phyloP scores from a whole-genome alignment of 1,140 invertebrate genomes.

The Hormaphis cornu region DNA sequence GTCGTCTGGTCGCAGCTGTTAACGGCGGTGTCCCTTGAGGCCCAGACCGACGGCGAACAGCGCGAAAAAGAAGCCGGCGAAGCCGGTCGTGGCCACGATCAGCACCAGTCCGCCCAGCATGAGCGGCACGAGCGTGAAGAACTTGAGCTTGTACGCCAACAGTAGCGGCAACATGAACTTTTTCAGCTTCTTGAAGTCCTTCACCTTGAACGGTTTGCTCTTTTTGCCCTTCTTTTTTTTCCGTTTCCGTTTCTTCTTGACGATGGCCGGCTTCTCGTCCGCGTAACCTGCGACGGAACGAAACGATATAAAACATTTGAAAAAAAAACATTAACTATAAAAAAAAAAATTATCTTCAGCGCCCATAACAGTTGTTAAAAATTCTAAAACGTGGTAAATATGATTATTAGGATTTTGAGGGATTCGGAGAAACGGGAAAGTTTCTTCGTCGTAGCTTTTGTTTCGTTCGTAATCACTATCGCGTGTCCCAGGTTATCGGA shows the following conservation, averaged over 20 bases:
- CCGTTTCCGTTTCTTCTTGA: conserved; percentile 31
- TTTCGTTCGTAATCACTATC: too few species aligned
- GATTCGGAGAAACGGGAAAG: too few species aligned
- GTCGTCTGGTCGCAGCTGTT: too few species aligned
- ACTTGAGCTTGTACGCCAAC: conserved; percentile 72
- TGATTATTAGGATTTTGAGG: too few species aligned
- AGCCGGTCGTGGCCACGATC: conserved; percentile 60
- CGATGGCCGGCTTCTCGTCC: conserved; percentile 28
- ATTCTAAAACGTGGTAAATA: too few species aligned
- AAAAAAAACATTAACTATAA: too few species aligned
- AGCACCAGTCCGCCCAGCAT: conserved; percentile 62
- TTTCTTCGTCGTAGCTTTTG: too few species aligned
- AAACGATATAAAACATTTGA: too few species aligned
- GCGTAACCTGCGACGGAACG: conserved; percentile 16
- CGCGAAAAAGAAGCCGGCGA: conserved; percentile 77
- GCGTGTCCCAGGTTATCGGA: too few species aligned
- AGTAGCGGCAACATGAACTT: conserved; percentile 61
- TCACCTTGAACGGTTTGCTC: conserved; percentile 40
- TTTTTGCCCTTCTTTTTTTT: conserved; percentile 36
- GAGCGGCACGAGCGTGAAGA: conserved; percentile 64
- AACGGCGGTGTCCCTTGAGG: conserved; percentile 41
- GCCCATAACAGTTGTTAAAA: too few species aligned
- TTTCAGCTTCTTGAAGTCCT: conserved; percentile 53
- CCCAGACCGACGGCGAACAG: conserved; percentile 58
- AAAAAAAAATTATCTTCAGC: too few species aligned